Percentiles rank a stretch among this genome's conserved stretches.
phyloP scores from a whole-genome alignment of 1,140 invertebrate species.

The Ericerus pela region DNA sequence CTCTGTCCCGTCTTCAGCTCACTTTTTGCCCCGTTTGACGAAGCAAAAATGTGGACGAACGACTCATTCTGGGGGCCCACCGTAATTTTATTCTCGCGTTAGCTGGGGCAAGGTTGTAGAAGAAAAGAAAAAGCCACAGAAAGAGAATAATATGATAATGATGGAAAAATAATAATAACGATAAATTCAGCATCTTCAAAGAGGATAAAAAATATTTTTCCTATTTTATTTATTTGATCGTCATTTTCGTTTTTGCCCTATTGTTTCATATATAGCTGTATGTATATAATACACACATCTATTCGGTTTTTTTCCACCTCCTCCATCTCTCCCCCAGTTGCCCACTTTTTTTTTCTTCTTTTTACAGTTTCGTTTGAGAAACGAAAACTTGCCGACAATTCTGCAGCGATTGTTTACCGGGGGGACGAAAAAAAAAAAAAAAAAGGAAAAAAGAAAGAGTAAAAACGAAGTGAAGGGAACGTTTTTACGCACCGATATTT shows the following conservation, averaged over 20 bases:
- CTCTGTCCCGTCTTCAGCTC: no score
- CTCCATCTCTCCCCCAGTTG: background rate
- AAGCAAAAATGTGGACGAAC: background rate
- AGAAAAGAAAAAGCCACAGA: no score
- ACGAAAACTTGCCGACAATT: no score
- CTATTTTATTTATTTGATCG: conserved; percentile 1
- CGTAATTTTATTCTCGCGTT: conserved; percentile 3
- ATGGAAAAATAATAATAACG: conserved; percentile 4
- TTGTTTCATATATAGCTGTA: background rate
- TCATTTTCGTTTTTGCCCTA: background rate
- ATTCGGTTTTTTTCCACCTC: background rate
- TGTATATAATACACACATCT: background rate
- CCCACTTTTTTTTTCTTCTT: no score
- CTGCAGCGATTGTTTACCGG: no score
- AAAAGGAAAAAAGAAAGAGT: no score
- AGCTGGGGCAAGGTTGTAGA: background rate
- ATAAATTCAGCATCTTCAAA: background rate
- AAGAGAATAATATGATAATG: conserved; percentile 6
- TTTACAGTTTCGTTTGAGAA: no score
- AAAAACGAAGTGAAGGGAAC: no score
- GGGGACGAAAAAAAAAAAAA: no score
- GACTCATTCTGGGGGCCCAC: background rate
- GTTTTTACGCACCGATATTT: no score
- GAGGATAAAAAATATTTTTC: background rate
- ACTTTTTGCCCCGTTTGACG: no score